Percentiles rank a stretch among this genome's conserved stretches.
phyloP scores from a whole-genome alignment of 2,888 invertebrate genomes.

The Crematogaster levior region DNA sequence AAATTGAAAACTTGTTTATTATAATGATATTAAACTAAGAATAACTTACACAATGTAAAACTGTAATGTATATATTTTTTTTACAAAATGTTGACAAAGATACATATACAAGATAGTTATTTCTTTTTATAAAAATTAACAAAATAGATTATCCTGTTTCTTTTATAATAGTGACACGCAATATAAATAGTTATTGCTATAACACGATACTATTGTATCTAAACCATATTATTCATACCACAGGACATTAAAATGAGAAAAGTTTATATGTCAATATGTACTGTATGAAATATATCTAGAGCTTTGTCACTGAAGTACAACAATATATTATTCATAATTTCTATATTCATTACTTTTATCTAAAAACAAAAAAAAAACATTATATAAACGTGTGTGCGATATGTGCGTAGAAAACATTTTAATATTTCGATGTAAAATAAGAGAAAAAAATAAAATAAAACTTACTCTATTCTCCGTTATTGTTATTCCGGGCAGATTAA shows the following conservation, averaged over 20 bases:
- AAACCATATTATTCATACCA: background rate
- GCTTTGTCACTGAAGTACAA: constrained; percentile 81
- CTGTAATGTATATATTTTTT: background rate
- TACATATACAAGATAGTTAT: background rate
- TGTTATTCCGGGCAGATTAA: constrained; percentile 77
- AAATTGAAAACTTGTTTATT: background rate
- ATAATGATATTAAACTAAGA: background rate
- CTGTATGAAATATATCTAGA: constrained; percentile 73
- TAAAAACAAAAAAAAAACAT: constrained; percentile 66
- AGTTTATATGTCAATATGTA: constrained; percentile 63
- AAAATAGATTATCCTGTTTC: background rate
- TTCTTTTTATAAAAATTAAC: background rate
- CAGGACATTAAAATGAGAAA: background rate
- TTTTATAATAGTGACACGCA: background rate
- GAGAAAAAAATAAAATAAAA: constrained; percentile 22
- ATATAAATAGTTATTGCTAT: background rate
- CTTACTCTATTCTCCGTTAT: constrained; percentile 79
- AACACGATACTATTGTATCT: background rate
- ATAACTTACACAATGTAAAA: background rate
- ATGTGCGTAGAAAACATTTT: background rate
- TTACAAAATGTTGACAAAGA: background rate
- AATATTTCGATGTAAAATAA: background rate
- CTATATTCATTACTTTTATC: constrained; percentile 77
- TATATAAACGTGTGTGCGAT: constrained; percentile 4
- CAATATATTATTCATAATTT: constrained; percentile 77